Base-by-base conservation (phyloP, 1,140 invertebrate species). In the Drosophila athabasca region DNA sequence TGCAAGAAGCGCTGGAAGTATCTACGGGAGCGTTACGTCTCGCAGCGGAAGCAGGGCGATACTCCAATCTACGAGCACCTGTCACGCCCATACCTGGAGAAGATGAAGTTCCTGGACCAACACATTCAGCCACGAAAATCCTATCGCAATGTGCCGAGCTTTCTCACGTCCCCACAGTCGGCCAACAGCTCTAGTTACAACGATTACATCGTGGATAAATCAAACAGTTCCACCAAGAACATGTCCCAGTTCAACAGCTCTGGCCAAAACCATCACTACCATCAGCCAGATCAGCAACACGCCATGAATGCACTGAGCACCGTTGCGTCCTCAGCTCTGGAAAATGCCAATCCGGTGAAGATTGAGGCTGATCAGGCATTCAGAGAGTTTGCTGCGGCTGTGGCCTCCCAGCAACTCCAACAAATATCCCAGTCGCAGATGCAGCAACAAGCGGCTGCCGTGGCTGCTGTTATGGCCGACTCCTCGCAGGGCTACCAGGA, bases 1-100 rank as follows among this genome's bases (percentile, higher is more conserved):
- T 92, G 90, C 67, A 92, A 92, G 43, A 92, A 92, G 62, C 90
- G 91, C 2, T 92, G 91, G 91, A 92, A 92, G 57, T 92, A 92
- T 51, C 53, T 92, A n/a, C 78, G 91, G 6, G 91, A 92, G 43
- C 87, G 91, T 0, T 92, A 92, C 65, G 91, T 92, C 9, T 91
- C 90, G 2, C 91, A 92, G 46, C 77, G 90, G 1, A 92, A 92
- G 53, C 88, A 91, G 55, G 87, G 90, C 6, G 90, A 91, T 55
- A 84, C 91, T 11, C 90, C 91, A 6, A 84, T 88, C 19, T 92
- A 91, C 58, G 91, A 92, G 55, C 91, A 92, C 61, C 57, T 92
- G 43, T 92, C 91, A 8, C 78, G 91, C 4, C 91, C 91, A 5
- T 92, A 92, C 59, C 61, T 92, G 41, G 91, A 92, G 58, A 92